Evolutionary conservation across 2,113 vertebrate genomes (phyloP), one percentile per base, ranked within the genome.

Genomic region (Saimiri boliviensis): DNA sequence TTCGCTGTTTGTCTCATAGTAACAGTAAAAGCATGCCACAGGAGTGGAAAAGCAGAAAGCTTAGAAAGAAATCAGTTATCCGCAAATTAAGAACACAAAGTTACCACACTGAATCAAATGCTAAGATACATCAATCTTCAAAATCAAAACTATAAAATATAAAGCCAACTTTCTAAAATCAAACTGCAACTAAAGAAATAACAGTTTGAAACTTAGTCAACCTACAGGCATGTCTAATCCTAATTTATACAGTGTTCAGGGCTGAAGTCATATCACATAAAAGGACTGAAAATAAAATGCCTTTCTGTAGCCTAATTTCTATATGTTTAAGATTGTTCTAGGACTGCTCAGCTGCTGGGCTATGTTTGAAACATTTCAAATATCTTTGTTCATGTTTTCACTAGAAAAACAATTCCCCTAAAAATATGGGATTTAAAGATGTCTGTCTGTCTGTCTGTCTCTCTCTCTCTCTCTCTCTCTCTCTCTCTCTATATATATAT

Each of bases 281-380:
- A 92, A 95, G 52, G 30, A 25, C 2, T 80, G 30, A 86, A 95
- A 96, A 56, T 89, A 86, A 49, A 94, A 89, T 42, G 23, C 42
- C 47, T 77, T 7, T 20, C 20, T 47, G 47, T 42, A 89, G 16
- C 19, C 35, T 54, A 54, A 91, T 89, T 86, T 71, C 79, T 81
- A 6, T 35, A 79, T 60, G 52, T 79, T 92, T 83, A 74, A 74
- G 49, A 71, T 52, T 86, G 17, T 89, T 92, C 56, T 77, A 37
- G 56, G 56, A 85, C 45, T 97, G 58, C 81, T 92, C n/a, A 81
- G 42, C 20, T 76, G 21, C 40, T 66, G 2, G 6, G 45, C 47
- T 87, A 66, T 60, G 81, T 89, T 82, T 95, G 71, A 88, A 89
- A 92, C 20, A 95, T 70, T 95, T 94, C 83, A 96, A 94, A 86